Base-by-base conservation (phyloP, 2,113 vertebrate genomes). In the Neogobius melanostomus region DNA sequence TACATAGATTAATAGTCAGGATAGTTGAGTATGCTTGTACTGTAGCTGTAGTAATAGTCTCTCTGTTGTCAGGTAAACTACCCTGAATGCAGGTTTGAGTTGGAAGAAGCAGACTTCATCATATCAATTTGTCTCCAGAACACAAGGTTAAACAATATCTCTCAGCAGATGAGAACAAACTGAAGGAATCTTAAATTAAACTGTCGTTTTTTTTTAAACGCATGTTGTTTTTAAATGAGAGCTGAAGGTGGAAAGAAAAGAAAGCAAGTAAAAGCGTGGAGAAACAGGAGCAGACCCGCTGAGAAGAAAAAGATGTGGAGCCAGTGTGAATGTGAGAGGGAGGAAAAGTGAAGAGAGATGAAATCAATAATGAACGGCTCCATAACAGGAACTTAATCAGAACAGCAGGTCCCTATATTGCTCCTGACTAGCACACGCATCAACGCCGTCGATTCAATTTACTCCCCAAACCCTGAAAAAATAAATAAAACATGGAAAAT, bases 401-500 rank as follows among this genome's bases (percentile, higher is more conserved):
- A 91, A 89, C 89, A 90, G 91, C 89, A 89, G 90, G 92, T 85
- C 87, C 86, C 83, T 90, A 89, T 91, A 93, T 92, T 91, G 90
- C 90, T 92, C 91, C 88, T 90, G 90, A 92, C 90, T 90, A 89
- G 89, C 75, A 69, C 85, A 91, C 87, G 87, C 87, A 91, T 88
- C 87, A 83, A 75, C 69, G 86, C 83, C 81, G 87, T 91, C 86
- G 84, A 92, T 93, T 93, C 90, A 91, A 92, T 92, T 92, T 91
- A 90, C 90, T 89, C 87, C 69, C 79, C 85, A 89, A 91, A 90
- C 86, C 81, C 81, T 84, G 87, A 82, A 89, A 91, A 91, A 91
- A 92, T 92, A 92, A 88, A 91, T 92, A 91, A 92, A 92, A 91
- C 90, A 91, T 90, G 83, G 87, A 90, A 92, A 92, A 91, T 91